Percentiles rank a stretch among this genome's conserved stretches.
phyloP scores from a whole-genome alignment of 2,888 invertebrate species.

The Clanis bilineata region DNA sequence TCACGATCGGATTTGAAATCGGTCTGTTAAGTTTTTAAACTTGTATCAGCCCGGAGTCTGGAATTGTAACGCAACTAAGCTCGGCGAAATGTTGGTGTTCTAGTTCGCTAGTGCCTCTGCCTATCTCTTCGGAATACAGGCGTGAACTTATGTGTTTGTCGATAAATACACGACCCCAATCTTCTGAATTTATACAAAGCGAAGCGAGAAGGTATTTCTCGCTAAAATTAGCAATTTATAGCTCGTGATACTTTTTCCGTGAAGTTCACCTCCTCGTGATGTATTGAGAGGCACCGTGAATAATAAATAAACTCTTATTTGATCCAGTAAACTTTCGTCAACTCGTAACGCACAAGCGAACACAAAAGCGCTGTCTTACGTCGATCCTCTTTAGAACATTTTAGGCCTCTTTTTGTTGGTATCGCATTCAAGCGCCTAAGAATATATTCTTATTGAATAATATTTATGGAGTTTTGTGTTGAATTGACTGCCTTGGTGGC shows the following conservation, averaged over 20 bases:
- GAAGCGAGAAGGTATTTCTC: neutral
- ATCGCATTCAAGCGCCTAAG: neutral
- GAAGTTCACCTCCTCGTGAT: slow-evolving; percentile 52
- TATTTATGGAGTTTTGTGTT: neutral
- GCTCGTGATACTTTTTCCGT: slow-evolving; percentile 21
- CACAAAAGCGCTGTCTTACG: slow-evolving; percentile 46
- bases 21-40: too few relatives aligned
- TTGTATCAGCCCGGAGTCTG: too few relatives aligned
- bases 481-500: too few relatives aligned
- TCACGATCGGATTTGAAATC: too few relatives aligned
- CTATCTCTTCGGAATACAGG: too few relatives aligned
- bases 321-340: slow-evolving; percentile 53
- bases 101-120: too few relatives aligned
- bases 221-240: neutral
- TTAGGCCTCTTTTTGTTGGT: slow-evolving; percentile 31
- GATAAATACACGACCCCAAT: too few relatives aligned
- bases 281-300: slow-evolving; percentile 57
- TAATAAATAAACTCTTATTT: slow-evolving; percentile 62
- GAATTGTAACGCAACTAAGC: too few relatives aligned
- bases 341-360: slow-evolving; percentile 43
- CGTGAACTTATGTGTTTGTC: too few relatives aligned
- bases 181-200: neutral
- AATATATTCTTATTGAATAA: neutral
- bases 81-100: too few relatives aligned
- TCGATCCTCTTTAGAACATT: slow-evolving; percentile 54